Percentiles rank a stretch among this genome's conserved stretches.
These are phyloP conservation scores for Nautilus pompilius DNA, from an alignment of 1,140 invertebrate species.

Conservation along the genomic window DNA sequence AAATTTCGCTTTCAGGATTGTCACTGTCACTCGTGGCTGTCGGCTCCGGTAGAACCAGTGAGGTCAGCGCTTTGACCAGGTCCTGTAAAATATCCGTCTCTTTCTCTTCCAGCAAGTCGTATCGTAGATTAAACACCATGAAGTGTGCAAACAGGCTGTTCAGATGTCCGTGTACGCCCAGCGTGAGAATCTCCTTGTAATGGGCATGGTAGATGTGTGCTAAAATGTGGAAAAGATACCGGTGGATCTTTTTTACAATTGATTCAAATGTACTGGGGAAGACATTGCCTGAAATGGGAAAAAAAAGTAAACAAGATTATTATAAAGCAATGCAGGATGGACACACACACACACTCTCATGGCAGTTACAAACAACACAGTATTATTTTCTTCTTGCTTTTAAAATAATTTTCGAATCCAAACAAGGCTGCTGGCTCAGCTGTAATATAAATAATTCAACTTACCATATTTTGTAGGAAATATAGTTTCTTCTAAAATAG, in stretches of 20 bases:
- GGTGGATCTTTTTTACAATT: slow-evolving; percentile 92
- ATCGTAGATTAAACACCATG: slow-evolving; percentile 78
- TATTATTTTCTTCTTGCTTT: not conserved
- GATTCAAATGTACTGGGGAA: slow-evolving; percentile 92
- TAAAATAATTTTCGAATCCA: not conserved
- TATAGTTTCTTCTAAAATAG: slow-evolving; percentile 91
- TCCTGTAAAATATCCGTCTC: slow-evolving; percentile 87
- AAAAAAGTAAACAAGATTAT: not conserved
- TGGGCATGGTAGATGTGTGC: slow-evolving; percentile 97
- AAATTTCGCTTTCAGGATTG: no score
- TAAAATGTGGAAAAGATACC: slow-evolving; percentile 94
- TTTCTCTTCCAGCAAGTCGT: slow-evolving; percentile 83
- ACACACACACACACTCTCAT: not conserved
- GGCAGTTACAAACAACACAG: slow-evolving; percentile 3
- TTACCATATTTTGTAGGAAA: slow-evolving; percentile 98
- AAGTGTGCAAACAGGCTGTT: slow-evolving; percentile 96
- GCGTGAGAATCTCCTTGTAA: slow-evolving; percentile 88
- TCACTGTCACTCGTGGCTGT: not conserved
- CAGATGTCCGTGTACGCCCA: slow-evolving; percentile 85
- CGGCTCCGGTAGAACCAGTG: not conserved
- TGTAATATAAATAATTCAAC: slow-evolving; percentile 21
- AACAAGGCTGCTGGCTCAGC: not conserved
- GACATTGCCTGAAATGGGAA: slow-evolving; percentile 72
- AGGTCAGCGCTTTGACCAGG: slow-evolving; percentile 35
- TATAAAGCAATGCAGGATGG: not conserved